Evolutionary conservation across 1,140 invertebrate species (phyloP), one percentile per base, ranked within the genome.

Genomic region (Drosophila jambulina): DNA sequence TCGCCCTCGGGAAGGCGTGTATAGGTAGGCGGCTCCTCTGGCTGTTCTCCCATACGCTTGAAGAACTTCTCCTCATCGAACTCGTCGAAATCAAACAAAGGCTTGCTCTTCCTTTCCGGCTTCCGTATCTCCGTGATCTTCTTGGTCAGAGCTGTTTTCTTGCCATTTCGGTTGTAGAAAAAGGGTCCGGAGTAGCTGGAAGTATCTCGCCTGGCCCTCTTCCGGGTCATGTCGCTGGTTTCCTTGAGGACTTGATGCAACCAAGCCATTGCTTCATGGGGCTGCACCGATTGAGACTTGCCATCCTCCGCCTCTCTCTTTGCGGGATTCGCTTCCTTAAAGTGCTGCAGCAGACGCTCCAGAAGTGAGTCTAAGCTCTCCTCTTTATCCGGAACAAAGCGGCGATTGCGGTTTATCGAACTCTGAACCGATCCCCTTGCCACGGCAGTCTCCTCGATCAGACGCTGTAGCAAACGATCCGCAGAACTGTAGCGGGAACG

Each of bases 51-150:
- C 10, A 92, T 29, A 9, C 88, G 91, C 72, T 92, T 92, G 42
- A 92, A 92, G 57, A 92, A 92, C 48, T 92, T 84, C 29, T 92
- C 91, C 58, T 92, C 91, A 29, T 92, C 84, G 27, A 92, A 92
- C 58, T 92, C 87, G n/a, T 76, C 67, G 2, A 75, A 75, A 34
- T 92, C 85, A 10, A 84, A 85, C 17, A 80, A 56, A 0, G 81
- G 79, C 46, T 91, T 90, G 0, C 54, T 51, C 54, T 91, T 92
- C 25, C 72, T 77, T 45, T 92, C 91, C 0, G 91, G 87, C 46
- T 84, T 92, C 2, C 82, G 82, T 21, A 92, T 92, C 70, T 92
- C 91, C 0, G 87, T 92, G 27, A 92, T 92, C 69, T 91, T 92
- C 56, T 90, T 92, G 17, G 85, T 91, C 25, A 92, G 6, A 3